These are phyloP conservation scores for Megalonaias nervosa DNA, from an alignment of 1,140 invertebrate genomes.

Conservation along the genomic window DNA sequence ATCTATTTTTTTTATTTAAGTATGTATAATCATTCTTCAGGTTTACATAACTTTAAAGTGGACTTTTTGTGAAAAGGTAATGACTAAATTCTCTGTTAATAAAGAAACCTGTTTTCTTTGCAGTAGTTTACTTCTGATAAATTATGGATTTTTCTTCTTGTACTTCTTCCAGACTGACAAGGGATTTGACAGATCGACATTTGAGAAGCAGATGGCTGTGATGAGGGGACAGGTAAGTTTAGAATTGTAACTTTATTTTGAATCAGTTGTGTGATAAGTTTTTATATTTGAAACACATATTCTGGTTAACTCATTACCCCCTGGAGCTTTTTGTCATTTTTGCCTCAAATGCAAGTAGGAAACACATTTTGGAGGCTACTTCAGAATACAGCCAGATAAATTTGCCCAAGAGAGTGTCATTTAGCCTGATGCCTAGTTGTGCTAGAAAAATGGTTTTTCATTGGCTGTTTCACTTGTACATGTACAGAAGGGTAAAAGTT, in stretches of 20 bases:
- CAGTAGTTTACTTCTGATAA: background rate
- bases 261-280: background rate
- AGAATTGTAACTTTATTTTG: background rate
- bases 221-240: slow-evolving; percentile 85
- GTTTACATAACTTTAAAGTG: background rate
- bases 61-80: background rate
- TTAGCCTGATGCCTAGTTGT: no score
- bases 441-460: no score
- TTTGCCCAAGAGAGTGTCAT: no score
- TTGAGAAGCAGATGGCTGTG: slow-evolving; percentile 99
- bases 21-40: background rate
- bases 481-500: no score
- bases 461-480: no score
- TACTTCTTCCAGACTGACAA: slow-evolving; percentile 87
- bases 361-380: no score
- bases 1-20: no score
- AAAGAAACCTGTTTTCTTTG: background rate
- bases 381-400: no score
- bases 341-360: no score
- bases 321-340: no score
- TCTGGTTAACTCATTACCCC: no score
- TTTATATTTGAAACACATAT: no score
- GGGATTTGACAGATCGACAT: slow-evolving; percentile 95
- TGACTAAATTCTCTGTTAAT: background rate
- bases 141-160: background rate